These are phyloP conservation scores for Copsychus sechellarum DNA, from an alignment of 2,113 vertebrate species.

Conservation along the genomic window DNA sequence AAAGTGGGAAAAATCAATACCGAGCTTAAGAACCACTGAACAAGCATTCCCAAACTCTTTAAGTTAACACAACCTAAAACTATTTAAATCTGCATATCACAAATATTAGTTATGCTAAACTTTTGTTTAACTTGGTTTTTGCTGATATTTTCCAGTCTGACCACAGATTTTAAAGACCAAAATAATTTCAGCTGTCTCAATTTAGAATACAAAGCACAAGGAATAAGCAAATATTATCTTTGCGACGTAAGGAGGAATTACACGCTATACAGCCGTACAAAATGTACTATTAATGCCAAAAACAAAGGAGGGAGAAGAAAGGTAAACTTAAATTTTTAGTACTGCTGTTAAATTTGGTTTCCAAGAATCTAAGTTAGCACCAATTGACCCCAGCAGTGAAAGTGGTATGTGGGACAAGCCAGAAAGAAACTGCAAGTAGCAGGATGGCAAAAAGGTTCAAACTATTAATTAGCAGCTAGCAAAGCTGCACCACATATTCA, in stretches of 20 bases:
- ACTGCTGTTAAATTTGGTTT: conserved; percentile 60
- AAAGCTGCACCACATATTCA: conserved; percentile 70
- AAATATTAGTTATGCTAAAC: neutral
- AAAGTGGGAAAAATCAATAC: neutral
- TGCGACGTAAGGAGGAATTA: conserved; percentile 9
- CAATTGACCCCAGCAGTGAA: conserved; percentile 61
- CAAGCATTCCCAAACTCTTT: neutral
- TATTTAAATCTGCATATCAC: neutral
- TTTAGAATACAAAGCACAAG: neutral
- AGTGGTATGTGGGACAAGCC: conserved; percentile 49
- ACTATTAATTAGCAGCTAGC: conserved; percentile 79
- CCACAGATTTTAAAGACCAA: neutral
- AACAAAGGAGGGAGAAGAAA: conserved; percentile 61
- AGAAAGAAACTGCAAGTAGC: conserved; percentile 70
- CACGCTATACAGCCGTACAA: conserved; percentile 43
- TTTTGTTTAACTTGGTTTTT: conserved; percentile 12
- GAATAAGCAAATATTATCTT: neutral
- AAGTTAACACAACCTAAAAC: neutral
- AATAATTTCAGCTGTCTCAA: conserved; percentile 52
- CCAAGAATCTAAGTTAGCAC: conserved; percentile 61
- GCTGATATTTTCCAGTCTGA: conserved; percentile 13
- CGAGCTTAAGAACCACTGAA: neutral
- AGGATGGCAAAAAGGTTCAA: conserved; percentile 67
- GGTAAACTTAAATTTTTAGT: conserved; percentile 57
- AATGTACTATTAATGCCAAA: conserved; percentile 45